These are phyloP conservation scores for Archips crataeganus DNA, from an alignment of 2,888 invertebrate species.

Conservation along the genomic window DNA sequence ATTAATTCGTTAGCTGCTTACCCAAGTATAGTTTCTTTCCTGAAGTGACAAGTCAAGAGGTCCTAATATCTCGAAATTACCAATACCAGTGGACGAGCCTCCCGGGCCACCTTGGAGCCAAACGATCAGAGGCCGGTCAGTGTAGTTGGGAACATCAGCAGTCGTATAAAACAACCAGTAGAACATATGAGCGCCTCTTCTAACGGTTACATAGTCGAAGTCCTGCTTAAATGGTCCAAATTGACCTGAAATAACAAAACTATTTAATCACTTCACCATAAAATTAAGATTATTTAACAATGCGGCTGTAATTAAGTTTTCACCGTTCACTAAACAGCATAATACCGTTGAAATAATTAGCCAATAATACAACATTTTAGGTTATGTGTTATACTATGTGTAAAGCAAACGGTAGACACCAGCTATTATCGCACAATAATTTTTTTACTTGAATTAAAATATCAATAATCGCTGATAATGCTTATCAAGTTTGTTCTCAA, in stretches of 20 bases:
- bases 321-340: conserved; percentile 35
- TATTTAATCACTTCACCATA: background rate
- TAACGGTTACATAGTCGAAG: conserved; percentile 90
- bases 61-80: conserved; percentile 95
- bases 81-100: conserved; percentile 92
- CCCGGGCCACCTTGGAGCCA: conserved; percentile 97
- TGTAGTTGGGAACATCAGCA: conserved; percentile 84
- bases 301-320: background rate
- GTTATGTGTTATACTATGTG: conserved; percentile 1
- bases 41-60: conserved; percentile 88
- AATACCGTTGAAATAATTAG: conserved; percentile 27
- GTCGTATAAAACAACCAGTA: conserved; percentile 95
- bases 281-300: background rate
- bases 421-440: background rate
- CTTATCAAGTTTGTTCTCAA: conserved; percentile 22
- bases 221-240: conserved; percentile 89
- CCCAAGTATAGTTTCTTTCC: conserved; percentile 92
- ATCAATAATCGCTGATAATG: conserved; percentile 30
- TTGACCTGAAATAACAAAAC: conserved; percentile 54
- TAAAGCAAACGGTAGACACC: background rate
- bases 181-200: conserved; percentile 92
- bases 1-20: conserved; percentile 60
- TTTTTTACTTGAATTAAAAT: conserved; percentile 4
- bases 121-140: conserved; percentile 91
- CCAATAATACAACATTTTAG: conserved; percentile 25